A percentile compares a stretch with the other conserved stretches of the same genome.
phyloP scores from a whole-genome alignment of 2,888 invertebrate genomes.

The Teleogryllus oceanicus region DNA sequence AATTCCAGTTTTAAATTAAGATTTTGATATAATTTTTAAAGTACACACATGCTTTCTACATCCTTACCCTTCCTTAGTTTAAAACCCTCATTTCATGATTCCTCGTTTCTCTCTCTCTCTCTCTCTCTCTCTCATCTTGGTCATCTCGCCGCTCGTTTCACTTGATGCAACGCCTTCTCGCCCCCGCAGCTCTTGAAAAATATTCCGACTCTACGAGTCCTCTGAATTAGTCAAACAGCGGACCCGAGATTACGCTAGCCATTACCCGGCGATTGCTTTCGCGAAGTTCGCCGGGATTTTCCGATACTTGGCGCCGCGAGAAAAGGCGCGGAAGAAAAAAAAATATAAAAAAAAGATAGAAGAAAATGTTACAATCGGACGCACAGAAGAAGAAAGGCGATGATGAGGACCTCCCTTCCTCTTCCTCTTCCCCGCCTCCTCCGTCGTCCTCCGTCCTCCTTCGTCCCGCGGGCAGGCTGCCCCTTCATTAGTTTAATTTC shows the following conservation, averaged over 20 bases:
- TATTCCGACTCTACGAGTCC: not conserved
- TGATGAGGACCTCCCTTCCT: not conserved
- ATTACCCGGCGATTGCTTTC: not conserved
- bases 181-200: not conserved
- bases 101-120: no score
- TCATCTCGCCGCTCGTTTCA: no score
- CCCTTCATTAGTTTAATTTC: constrained; percentile 8
- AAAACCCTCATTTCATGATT: no score
- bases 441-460: not conserved
- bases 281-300: not conserved
- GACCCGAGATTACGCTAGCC: not conserved
- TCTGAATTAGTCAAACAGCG: constrained; percentile 6
- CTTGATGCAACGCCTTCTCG: not conserved
- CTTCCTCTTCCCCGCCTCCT: not conserved
- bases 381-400: not conserved
- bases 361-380: not conserved
- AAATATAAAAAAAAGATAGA: not conserved
- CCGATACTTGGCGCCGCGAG: not conserved
- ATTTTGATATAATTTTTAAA: no score
- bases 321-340: not conserved
- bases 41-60: no score
- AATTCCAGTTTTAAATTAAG: no score
- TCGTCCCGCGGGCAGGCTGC: not conserved
- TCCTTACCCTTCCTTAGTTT: no score
- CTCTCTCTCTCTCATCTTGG: no score